Percentiles rank a stretch among this genome's conserved stretches.
Evolutionary conservation across 1,140 invertebrate genomes (phyloP).

Genomic region (Drosophila navojoa): DNA sequence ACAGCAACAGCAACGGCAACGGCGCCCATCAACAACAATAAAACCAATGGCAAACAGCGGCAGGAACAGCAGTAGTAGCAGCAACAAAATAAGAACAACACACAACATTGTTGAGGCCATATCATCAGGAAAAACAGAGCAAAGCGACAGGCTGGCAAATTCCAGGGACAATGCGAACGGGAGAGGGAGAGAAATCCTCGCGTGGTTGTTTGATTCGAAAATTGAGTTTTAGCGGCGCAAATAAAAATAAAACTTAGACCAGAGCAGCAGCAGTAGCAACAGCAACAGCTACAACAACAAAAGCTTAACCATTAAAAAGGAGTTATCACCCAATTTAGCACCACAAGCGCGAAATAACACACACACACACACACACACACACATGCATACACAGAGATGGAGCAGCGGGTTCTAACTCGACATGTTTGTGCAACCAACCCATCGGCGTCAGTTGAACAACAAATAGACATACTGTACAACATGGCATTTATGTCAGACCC

Average conservation of each 20-base stretch:
- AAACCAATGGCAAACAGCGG: conserved; percentile 59
- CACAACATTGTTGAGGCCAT: conserved; percentile 54
- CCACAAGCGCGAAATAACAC: conserved; percentile 76
- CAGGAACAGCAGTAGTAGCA: background rate
- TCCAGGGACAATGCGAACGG: conserved; percentile 33
- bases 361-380: conserved; percentile 22
- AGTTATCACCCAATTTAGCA: conserved; percentile 80
- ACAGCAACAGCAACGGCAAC: conserved; percentile 20
- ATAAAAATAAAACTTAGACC: conserved; percentile 78
- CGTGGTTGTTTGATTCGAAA: conserved; percentile 78
- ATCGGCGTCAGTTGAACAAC: conserved; percentile 59
- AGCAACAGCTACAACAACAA: conserved; percentile 42
- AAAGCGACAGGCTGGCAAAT: conserved; percentile 16
- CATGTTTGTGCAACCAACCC: conserved; percentile 18
- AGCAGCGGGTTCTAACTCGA: conserved; percentile 13
- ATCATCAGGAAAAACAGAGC: conserved; percentile 63
- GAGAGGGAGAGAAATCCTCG: conserved; percentile 50
- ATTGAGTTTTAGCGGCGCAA: conserved; percentile 78
- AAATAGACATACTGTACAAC: conserved; percentile 69
- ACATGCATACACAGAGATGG: background rate
- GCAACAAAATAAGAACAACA: conserved; percentile 25
- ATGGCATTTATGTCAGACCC: conserved; percentile 63
- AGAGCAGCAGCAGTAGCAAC: conserved; percentile 38
- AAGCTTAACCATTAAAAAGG: conserved; percentile 72
- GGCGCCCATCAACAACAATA: conserved; percentile 67